A percentile compares a stretch with the other conserved stretches of the same genome.
Evolutionary conservation across 2,888 invertebrate genomes (phyloP).

Genomic region (Phengaris alcon): DNA sequence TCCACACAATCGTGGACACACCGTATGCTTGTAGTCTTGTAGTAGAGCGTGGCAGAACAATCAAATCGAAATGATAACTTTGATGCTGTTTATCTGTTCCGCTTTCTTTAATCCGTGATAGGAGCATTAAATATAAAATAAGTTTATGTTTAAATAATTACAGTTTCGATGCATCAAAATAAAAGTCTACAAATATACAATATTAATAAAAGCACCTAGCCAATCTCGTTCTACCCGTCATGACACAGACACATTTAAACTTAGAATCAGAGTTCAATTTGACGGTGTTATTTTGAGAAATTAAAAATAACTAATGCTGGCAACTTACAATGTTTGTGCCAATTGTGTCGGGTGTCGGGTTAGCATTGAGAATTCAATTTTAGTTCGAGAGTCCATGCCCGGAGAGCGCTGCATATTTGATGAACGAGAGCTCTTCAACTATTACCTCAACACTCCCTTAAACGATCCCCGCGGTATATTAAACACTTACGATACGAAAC

Average conservation of each 20-base stretch:
- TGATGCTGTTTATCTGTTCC: no score
- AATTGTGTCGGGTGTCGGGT: slow-evolving; percentile 48
- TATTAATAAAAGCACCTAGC: not conserved
- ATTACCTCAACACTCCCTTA: slow-evolving; percentile 57
- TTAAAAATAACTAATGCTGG: slow-evolving; percentile 32
- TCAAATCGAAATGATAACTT: no score
- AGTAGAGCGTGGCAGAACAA: no score
- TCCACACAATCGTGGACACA: no score
- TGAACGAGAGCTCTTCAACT: slow-evolving; percentile 58
- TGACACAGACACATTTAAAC: not conserved
- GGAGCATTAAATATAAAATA: no score
- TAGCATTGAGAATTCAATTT: slow-evolving; percentile 50
- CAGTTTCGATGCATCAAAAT: no score
- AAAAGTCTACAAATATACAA: not conserved
- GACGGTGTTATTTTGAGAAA: slow-evolving; percentile 31
- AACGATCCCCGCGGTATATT: slow-evolving; percentile 53
- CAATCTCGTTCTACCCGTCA: not conserved
- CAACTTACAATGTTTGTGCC: slow-evolving; percentile 31
- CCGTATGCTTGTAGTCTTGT: no score
- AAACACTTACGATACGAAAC: slow-evolving; percentile 38
- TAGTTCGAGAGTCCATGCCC: slow-evolving; percentile 42
- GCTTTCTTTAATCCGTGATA: no score
- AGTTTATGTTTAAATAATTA: no score
- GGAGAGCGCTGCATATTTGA: slow-evolving; percentile 68
- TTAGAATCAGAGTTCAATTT: slow-evolving; percentile 1